Evolutionary conservation across 2,888 invertebrate species (phyloP), one percentile per base, ranked within the genome.

Genomic region (Cryptophagus acutangulus): DNA sequence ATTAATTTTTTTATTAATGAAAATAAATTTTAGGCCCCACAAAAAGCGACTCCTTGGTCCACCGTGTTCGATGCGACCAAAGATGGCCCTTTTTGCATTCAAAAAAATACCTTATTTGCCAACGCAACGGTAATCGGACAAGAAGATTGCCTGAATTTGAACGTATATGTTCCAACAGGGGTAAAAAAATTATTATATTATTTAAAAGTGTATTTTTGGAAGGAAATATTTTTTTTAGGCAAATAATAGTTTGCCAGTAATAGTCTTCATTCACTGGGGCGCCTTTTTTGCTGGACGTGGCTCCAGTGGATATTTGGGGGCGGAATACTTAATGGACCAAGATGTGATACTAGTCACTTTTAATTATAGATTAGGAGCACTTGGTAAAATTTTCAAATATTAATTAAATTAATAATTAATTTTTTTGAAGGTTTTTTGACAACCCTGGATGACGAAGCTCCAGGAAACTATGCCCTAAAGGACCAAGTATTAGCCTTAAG

Each of bases 211-310:
- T n/a, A n/a, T n/a, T n/a, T n/a, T n/a, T n/a, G n/a, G n/a, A n/a
- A n/a, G n/a, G n/a, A n/a, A n/a, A n/a, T n/a, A n/a, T n/a, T n/a
- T n/a, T n/a, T n/a, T n/a, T n/a, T 8, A 24, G 29, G n/a, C n/a
- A n/a, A n/a, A n/a, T n/a, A n/a, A n/a, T n/a, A n/a, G n/a, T n/a
- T n/a, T 57, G 6, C 72, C 74, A 0, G 75, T 76, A 1, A 71
- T 76, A 71, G 70, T 76, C 1, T 74, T 71, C 40, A 72, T 76
- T 40, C 72, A 74, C 53, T 75, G 74, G 26, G 76, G 76, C 0
- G 76, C 71, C 8, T 75, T 71, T 55, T 71, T 75, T 46, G 65
- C 71, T 3, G 76, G 76, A 4, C 58, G 66, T 1, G 67, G 71
- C 0, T 63, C 61, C 17, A 72, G 71, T 10, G 50, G 53, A 8